A percentile compares a stretch with the other conserved stretches of the same genome.
Conservation (phyloP, 2,888 invertebrate species). For the Tetragonula carbonaria region DNA sequence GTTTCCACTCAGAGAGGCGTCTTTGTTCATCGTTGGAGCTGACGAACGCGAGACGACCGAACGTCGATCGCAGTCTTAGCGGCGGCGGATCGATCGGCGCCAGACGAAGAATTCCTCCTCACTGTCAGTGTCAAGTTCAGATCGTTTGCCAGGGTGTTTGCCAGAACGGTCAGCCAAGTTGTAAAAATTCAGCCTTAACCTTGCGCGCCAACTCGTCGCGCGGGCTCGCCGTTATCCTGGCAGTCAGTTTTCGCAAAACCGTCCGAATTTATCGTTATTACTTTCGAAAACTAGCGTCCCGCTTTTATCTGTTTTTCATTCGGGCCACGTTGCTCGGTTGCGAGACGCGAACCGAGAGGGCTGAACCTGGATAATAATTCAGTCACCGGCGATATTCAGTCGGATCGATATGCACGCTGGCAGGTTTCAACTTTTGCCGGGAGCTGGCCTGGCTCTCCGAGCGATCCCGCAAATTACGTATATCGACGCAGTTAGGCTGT, state of each 20-base stretch:
- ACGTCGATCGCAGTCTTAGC: background rate
- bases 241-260: conserved; percentile 19
- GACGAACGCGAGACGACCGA: too few relatives aligned
- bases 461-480: too few relatives aligned
- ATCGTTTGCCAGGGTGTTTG: conserved; percentile 51
- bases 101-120: background rate
- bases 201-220: background rate
- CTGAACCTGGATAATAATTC: conserved; percentile 14
- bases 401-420: background rate
- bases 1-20: background rate
- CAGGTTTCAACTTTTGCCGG: too few relatives aligned
- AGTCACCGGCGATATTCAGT: background rate
- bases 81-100: background rate
- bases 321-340: background rate
- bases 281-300: conserved; percentile 17
- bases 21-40: background rate
- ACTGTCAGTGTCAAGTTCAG: conserved; percentile 35
- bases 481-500: too few relatives aligned
- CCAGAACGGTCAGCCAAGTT: conserved; percentile 76
- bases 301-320: background rate
- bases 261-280: conserved; percentile 41
- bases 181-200: conserved; percentile 73
- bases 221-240: conserved; percentile 18
- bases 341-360: too few relatives aligned
- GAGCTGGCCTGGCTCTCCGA: too few relatives aligned